Base-by-base conservation (phyloP, 2,888 invertebrate genomes). In the Eupelmus urozonus region DNA sequence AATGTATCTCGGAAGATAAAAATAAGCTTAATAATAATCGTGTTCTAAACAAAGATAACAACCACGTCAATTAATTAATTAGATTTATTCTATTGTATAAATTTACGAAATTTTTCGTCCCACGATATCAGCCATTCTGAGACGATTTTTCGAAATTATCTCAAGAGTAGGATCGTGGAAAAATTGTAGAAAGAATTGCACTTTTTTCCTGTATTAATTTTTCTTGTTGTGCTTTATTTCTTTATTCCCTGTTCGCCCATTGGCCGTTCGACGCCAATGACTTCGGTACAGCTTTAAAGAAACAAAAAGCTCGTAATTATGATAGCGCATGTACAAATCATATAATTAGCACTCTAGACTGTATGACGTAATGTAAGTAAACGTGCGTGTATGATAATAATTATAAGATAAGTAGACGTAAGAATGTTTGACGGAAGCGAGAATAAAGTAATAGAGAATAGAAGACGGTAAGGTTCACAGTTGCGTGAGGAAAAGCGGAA, bases 281-380 rank as follows among this genome's bases (percentile, higher is more conserved):
- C 85, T 85, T 85, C 84, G 85, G 85, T 85, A 84, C 83, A 85
- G 85, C 85, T 85, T 85, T 85, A 85, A 85, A 76, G 72, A 79
- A 79, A 78, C 53, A 73, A 72, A 78, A 67, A 81, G 72, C 71
- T 76, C 60, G 49, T 82, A 78, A 75, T 77, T 67, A 70, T 59
- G n/a, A 67, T 75, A 81, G 76, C 71, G 23, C 20, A 16, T 80
- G 69, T 77, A 77, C 70, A 76, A 81, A 73, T 63, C 27, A 57
- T 72, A 69, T 76, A 55, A 74, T 76, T 66, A 81, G 42, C 69
- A 18, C 20, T 75, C 11, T 80, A 74, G 45, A 67, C 4, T 49
- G 69, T 69, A 51, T 40, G 63, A 25, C 60, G 55, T 79, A 23
- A 65, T 25, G 20, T 34, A 57, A n/a, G 65, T 57, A 51, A 77